phyloP scores from a whole-genome alignment of 1,140 invertebrate genomes.

The Drepana arcuata region DNA sequence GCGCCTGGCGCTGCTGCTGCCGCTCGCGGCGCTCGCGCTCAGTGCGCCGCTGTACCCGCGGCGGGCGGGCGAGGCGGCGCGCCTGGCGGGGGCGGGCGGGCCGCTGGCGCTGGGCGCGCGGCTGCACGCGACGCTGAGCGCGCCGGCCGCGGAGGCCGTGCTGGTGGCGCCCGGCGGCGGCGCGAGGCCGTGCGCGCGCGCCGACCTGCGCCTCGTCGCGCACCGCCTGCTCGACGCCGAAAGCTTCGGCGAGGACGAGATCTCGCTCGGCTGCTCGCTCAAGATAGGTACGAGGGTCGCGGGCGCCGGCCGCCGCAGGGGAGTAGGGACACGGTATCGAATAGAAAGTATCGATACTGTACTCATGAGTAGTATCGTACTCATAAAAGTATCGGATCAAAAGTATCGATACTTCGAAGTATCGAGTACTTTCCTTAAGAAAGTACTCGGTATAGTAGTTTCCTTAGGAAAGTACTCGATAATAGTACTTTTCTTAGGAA shows the following conservation, averaged over 20 bases:
- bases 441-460: too few relatives aligned
- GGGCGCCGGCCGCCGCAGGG: too few relatives aligned
- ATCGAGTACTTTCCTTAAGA: too few relatives aligned
- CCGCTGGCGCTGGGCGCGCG: conserved; percentile 30
- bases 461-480: too few relatives aligned
- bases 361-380: too few relatives aligned
- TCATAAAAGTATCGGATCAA: too few relatives aligned
- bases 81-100: conserved; percentile 32
- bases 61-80: conserved; percentile 51
- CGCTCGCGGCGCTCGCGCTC: conserved; percentile 14
- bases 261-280: conserved; percentile 21
- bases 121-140: conserved; percentile 16
- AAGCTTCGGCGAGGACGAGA: conserved; percentile 23
- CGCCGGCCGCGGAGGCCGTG: conserved; percentile 11
- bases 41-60: conserved; percentile 40
- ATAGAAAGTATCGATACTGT: too few relatives aligned
- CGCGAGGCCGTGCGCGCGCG: conserved; percentile 20
- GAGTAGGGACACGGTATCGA: too few relatives aligned
- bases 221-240: conserved; percentile 25
- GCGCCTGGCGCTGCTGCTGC: conserved; percentile 23
- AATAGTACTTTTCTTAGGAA: too few relatives aligned
- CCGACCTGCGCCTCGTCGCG: conserved; percentile 18
- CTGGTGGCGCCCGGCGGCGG: conserved; percentile 11
- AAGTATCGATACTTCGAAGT: too few relatives aligned
- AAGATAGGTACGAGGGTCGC: conserved; percentile 42